Conservation (phyloP, 2,797 vertebrate genomes). For the Enteromius anoplus region DNA sequence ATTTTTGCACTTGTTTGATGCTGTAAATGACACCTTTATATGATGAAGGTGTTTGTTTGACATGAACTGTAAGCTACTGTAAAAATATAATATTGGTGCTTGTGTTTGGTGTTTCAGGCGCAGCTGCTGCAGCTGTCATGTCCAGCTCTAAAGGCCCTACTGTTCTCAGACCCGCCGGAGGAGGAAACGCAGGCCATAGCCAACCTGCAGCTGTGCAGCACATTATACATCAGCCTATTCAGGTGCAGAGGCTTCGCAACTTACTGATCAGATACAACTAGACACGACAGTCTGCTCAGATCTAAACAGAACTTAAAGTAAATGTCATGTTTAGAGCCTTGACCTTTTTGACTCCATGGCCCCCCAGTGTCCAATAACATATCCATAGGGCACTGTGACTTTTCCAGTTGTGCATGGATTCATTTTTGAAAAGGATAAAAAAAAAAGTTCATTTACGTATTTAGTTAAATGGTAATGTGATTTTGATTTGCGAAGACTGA, state of each 20-base stretch:
- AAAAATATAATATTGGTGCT: neutral
- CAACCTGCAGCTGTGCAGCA: constrained; percentile 90
- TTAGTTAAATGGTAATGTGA: too few species aligned
- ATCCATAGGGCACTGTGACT: neutral
- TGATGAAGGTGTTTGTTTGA: neutral
- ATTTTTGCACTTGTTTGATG: neutral
- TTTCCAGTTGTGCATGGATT: neutral
- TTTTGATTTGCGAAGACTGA: too few species aligned
- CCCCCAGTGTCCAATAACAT: neutral
- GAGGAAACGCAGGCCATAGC: constrained; percentile 82
- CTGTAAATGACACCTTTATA: neutral
- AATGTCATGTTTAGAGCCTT: neutral
- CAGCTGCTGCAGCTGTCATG: constrained; percentile 96
- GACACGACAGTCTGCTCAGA: neutral
- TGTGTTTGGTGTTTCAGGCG: constrained; percentile 76
- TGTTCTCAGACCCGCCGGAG: constrained; percentile 90
- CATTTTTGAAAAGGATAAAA: neutral
- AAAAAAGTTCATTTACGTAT: too few species aligned
- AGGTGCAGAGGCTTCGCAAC: constrained; percentile 70
- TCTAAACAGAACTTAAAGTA: neutral
- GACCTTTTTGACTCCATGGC: neutral
- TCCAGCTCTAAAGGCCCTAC: constrained; percentile 94
- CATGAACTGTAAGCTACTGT: neutral
- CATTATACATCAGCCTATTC: constrained; percentile 95
- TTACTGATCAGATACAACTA: neutral